phyloP scores from a whole-genome alignment of 2,888 invertebrate species.

The Epinotia brunnichana region DNA sequence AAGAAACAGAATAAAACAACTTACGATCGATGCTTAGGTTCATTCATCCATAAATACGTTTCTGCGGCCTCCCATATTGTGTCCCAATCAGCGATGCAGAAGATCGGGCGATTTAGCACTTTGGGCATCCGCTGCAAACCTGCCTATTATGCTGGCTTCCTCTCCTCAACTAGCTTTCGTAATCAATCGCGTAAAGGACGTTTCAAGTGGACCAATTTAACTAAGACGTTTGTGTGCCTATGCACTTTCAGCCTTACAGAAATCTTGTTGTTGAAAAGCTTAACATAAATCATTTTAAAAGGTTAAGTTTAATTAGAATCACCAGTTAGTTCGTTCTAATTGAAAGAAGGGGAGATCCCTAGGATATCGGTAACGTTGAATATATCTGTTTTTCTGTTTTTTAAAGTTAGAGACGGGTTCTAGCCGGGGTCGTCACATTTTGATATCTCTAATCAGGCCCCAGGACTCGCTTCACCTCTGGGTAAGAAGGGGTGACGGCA shows the following conservation, averaged over 20 bases:
- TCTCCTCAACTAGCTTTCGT: constrained; percentile 33
- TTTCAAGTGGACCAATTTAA: constrained; percentile 6
- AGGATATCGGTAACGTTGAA: too few relatives aligned
- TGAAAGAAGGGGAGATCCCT: too few relatives aligned
- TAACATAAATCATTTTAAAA: background rate
- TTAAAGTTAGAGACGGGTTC: too few relatives aligned
- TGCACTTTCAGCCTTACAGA: background rate
- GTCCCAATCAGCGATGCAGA: constrained; percentile 63
- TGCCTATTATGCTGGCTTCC: constrained; percentile 39
- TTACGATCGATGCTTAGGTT: constrained; percentile 26
- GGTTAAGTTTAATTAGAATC: background rate
- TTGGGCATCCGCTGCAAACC: constrained; percentile 61
- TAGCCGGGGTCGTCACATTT: too few relatives aligned
- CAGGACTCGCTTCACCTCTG: too few relatives aligned
- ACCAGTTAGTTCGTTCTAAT: too few relatives aligned
- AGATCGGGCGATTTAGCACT: constrained; percentile 63
- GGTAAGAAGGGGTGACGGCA: too few relatives aligned
- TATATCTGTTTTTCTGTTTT: too few relatives aligned
- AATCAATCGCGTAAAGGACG: constrained; percentile 25
- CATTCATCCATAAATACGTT: constrained; percentile 50
- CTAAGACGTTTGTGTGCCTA: background rate
- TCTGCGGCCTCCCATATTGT: constrained; percentile 61
- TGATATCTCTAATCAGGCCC: too few relatives aligned
- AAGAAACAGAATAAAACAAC: constrained; percentile 16
- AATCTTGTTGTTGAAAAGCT: background rate